Evolutionary conservation across 1,140 invertebrate genomes (phyloP), one percentile per base, ranked within the genome.

Genomic region (Mylabris phalerata): DNA sequence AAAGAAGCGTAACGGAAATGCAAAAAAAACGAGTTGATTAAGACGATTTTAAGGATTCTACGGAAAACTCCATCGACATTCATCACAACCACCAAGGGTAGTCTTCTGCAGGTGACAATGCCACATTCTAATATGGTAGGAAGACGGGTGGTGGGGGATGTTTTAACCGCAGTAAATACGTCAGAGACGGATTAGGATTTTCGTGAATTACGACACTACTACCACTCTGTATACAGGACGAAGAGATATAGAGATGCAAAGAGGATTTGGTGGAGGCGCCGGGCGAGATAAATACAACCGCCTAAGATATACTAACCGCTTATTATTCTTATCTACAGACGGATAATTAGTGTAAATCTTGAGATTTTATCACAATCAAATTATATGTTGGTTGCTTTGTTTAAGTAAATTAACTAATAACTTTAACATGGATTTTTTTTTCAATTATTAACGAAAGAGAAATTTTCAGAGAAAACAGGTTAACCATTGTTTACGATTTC

Each of bases 401-500:
- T 19, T 19, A 19, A 19, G 19, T 19, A 19, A 19, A 19, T 19
- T 19, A 19, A 19, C 19, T 19, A 19, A 19, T 19, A 19, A 19
- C 19, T 19, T 19, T 19, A 19, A 19, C 19, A 19, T 1, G 19
- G 19, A 19, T 19, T 19, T 19, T 13, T 19, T 13, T 19, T 19
- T 19, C 19, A 19, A 19, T 19, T 19, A 19, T 19, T 1, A 19
- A 19, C 19, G 1, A 19, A 19, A 19, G 19, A 19, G 19, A 19
- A 19, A 19, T 19, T 19, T 19, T 2, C 19, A 2, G 19, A 19
- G 19, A 19, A 19, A 32, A 32, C 32, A 32, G 7, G 32, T 7
- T 32, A 32, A 32, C 32, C 4, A 7, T 32, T 65, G 66, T 67
- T 67, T 63, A 63, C 63, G 59, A 63, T 67, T 61, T 61, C 32